A percentile compares a stretch with the other conserved stretches of the same genome.
Conservation (phyloP, 1,140 invertebrate species). For the Microplitis demolitor region DNA sequence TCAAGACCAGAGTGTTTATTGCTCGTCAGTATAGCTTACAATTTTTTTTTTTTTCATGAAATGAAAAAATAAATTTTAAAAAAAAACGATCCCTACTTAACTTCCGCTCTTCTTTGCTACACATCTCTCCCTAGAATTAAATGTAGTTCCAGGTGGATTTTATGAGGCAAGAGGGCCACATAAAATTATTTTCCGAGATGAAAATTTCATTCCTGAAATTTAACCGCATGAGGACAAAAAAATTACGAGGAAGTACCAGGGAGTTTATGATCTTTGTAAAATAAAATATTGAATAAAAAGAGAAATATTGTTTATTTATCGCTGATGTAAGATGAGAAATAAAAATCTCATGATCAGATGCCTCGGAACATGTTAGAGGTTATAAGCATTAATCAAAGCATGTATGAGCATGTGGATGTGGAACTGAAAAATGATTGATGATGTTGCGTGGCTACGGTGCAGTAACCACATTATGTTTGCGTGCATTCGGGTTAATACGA, state of each 20-base stretch:
- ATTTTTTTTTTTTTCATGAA: too few species aligned
- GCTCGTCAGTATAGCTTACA: too few species aligned
- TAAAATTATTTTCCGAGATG: constrained; percentile 8
- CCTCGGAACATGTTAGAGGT: too few species aligned
- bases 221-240: too few species aligned
- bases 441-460: constrained; percentile 8
- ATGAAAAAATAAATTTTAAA: neutral
- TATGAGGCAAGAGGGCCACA: constrained; percentile 2
- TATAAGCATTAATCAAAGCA: too few species aligned
- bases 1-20: too few species aligned
- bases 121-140: neutral
- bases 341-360: too few species aligned
- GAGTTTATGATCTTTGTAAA: too few species aligned
- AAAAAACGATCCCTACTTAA: neutral
- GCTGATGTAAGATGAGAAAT: too few species aligned
- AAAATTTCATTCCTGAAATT: neutral
- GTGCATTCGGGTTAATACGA: neutral
- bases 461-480: constrained; percentile 1
- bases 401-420: neutral
- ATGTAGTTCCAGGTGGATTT: neutral
- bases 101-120: neutral
- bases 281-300: too few species aligned
- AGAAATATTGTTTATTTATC: too few species aligned
- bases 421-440: constrained; percentile 14
- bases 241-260: too few species aligned